Percentiles rank a stretch among this genome's conserved stretches.
phyloP scores from a whole-genome alignment of 35 echinoderm and acorn worm genomes.

The Anneissia japonica region DNA sequence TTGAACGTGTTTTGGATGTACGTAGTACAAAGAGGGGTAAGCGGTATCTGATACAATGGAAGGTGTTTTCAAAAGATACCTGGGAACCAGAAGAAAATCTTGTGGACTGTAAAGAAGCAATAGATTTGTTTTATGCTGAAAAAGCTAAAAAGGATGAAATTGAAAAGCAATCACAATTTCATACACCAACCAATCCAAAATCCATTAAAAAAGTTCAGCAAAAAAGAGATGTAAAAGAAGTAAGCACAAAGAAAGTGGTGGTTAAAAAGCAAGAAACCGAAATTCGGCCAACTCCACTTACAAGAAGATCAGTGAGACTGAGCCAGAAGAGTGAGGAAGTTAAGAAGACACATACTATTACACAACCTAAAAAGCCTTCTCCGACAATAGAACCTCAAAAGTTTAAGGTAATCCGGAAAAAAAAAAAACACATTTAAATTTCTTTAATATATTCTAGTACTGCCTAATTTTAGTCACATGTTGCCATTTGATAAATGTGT shows the following conservation, averaged over 20 bases:
- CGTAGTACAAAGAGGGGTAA: neutral
- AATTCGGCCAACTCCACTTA: neutral
- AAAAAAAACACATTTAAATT: too few species aligned
- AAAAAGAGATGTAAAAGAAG: neutral
- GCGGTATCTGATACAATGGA: neutral
- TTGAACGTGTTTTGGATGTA: neutral
- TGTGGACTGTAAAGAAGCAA: neutral
- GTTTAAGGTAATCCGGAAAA: too few species aligned
- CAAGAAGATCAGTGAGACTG: neutral
- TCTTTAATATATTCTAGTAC: too few species aligned
- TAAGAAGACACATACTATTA: neutral
- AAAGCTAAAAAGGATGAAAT: neutral
- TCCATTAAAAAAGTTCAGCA: neutral
- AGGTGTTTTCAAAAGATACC: neutral
- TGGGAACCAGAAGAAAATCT: neutral
- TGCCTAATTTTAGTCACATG: too few species aligned
- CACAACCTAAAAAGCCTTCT: neutral
- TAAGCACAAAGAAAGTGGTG: neutral
- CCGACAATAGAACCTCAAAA: too few species aligned
- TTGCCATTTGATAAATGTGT: too few species aligned
- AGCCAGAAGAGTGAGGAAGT: neutral
- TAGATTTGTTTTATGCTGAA: neutral
- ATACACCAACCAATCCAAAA: neutral
- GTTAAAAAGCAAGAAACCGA: neutral
- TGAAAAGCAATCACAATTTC: neutral